phyloP scores from a whole-genome alignment of 2,888 invertebrate genomes.

The Nasonia oneida region DNA sequence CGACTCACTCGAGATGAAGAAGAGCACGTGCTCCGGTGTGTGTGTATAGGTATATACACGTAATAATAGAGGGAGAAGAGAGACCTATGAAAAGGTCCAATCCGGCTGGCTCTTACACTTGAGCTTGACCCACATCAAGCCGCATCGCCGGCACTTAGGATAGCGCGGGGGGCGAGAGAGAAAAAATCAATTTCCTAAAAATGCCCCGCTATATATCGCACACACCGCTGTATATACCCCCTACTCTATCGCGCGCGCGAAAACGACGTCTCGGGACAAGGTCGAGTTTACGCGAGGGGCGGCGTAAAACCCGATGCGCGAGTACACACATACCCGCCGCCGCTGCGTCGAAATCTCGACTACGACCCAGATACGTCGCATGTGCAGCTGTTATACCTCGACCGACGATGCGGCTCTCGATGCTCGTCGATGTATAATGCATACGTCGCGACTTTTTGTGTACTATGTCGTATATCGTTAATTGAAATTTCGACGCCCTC shows the following conservation, averaged over 20 bases:
- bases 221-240: not conserved
- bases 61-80: not conserved
- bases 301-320: constrained; percentile 16
- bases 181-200: constrained; percentile 64
- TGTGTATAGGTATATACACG: not conserved
- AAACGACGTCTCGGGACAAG: constrained; percentile 54
- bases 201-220: constrained; percentile 29
- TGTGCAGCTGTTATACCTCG: too few relatives aligned
- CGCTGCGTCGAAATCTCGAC: constrained; percentile 43
- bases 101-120: constrained; percentile 49
- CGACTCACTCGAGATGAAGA: not conserved
- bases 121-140: constrained; percentile 62
- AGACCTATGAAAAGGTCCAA: constrained; percentile 21
- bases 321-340: constrained; percentile 10
- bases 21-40: not conserved
- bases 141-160: not conserved
- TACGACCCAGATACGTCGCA: constrained; percentile 42
- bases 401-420: not conserved
- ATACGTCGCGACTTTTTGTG: not conserved
- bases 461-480: not conserved
- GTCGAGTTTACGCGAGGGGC: constrained; percentile 57
- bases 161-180: not conserved
- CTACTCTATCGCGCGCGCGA: not conserved
- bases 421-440: too few relatives aligned
- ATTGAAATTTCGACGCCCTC: constrained; percentile 1